Evolutionary conservation across 2,113 vertebrate genomes (phyloP), one percentile per base, ranked within the genome.

Genomic region (Leucoraja erinaceus): DNA sequence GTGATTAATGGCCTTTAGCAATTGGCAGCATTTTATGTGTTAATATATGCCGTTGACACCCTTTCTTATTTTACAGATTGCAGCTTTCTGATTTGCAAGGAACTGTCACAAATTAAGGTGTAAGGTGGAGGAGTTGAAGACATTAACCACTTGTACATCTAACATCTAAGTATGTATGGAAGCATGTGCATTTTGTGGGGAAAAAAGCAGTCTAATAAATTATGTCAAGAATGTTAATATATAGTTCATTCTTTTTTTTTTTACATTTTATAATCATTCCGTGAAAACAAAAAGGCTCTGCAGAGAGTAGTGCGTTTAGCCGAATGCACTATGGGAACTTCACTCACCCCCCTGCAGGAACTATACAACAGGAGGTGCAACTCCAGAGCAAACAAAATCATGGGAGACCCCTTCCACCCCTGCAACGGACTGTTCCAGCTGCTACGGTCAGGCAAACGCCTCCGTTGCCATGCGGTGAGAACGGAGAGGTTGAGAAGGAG

Each of bases 1-100:
- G 59, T 88, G 59, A 88, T 88, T 88, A 88, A 88, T 88, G 59
- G 83, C 59, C 83, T 88, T 88, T 31, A 88, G 59, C 83, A 16
- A 63, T 31, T 88, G 83, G 28, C 59, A 88, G 59, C 31, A 31
- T 88, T 63, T 18, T 28, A 31, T 20, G 59, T 88, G 83, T 63
- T 88, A 88, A 88, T 31, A 88, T 88, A 63, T 63, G 59, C 59
- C n/a, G 59, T 31, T 88, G 83, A 88, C 59, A 88, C 28, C 56
- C 28, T 2, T 31, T 63, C 31, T 59, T 88, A 28, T 88, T 88
- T 31, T 88, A 88, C 83, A 88, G n/a, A 63, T 88, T 61, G 59
- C 28, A 63, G 59, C n/a, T 33, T 25, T 86, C 12, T 61, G 25
- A 86, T 86, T 56, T 31, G 28, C 83, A 66, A 88, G n/a, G 14